phyloP scores from a whole-genome alignment of 2,797 vertebrate genomes.

The Dendrocincla tyrannina region DNA sequence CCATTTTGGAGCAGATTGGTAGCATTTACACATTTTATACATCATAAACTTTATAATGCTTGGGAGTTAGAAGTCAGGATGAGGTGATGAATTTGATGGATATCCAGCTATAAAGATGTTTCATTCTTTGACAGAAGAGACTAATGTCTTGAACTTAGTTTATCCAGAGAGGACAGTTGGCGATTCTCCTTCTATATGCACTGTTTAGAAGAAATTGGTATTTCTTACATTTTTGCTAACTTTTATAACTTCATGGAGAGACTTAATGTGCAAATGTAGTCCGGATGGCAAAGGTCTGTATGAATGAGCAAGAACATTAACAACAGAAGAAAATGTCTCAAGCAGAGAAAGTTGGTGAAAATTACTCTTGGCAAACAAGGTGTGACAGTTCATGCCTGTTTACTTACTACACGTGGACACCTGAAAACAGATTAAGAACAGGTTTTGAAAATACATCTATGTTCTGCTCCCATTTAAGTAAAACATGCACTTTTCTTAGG shows the following conservation, averaged over 20 bases:
- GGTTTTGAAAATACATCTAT: not conserved
- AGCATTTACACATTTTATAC: not conserved
- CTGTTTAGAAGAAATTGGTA: not conserved
- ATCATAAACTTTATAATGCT: not conserved
- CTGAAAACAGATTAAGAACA: not conserved
- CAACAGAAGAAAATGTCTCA: not conserved
- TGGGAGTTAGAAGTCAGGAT: not conserved
- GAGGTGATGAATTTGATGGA: not conserved
- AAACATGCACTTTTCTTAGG: not conserved
- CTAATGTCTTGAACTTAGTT: not conserved
- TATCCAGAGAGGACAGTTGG: accelerated
- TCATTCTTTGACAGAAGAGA: not conserved
- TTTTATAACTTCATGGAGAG: not conserved
- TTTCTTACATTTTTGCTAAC: not conserved
- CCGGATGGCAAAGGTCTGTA: not conserved
- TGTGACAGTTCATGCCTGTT: not conserved
- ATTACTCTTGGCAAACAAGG: not conserved
- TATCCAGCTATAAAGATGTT: not conserved
- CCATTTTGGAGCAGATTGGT: not conserved
- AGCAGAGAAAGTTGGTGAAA: not conserved
- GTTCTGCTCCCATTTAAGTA: not conserved
- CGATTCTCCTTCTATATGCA: not conserved
- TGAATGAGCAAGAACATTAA: not conserved
- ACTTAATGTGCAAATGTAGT: not conserved
- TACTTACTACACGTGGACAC: not conserved